phyloP scores from a whole-genome alignment of 2,113 vertebrate genomes.

The Empidonax traillii region DNA sequence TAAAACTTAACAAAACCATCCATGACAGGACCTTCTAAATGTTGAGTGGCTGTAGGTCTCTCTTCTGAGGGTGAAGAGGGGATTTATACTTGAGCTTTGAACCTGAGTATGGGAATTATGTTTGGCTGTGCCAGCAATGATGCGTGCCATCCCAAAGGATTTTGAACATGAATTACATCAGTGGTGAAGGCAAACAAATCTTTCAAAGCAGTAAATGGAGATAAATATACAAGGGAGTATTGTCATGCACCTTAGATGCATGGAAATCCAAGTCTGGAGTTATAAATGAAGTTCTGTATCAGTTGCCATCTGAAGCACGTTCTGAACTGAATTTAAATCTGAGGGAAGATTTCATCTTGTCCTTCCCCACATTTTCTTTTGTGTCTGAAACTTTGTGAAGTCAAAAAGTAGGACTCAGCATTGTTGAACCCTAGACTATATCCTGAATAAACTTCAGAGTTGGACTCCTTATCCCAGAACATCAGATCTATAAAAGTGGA shows the following conservation, averaged over 20 bases:
- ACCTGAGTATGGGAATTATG: background rate
- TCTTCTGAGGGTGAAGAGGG: background rate
- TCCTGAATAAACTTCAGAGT: background rate
- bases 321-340: background rate
- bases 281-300: background rate
- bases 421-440: background rate
- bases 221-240: background rate
- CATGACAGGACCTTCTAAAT: background rate
- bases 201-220: background rate
- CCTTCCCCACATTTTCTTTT: background rate
- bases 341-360: background rate
- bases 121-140: background rate
- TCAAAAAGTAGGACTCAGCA: background rate
- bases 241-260: background rate
- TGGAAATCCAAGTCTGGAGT: background rate
- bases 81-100: background rate
- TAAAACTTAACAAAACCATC: background rate
- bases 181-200: background rate
- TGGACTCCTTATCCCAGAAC: background rate
- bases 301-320: background rate
- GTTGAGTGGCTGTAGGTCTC: fast-evolving
- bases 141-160: background rate
- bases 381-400: background rate
- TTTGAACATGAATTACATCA: background rate
- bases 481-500: background rate